Conservation (phyloP, 2,113 vertebrate species). For the Bothrops jararaca region DNA sequence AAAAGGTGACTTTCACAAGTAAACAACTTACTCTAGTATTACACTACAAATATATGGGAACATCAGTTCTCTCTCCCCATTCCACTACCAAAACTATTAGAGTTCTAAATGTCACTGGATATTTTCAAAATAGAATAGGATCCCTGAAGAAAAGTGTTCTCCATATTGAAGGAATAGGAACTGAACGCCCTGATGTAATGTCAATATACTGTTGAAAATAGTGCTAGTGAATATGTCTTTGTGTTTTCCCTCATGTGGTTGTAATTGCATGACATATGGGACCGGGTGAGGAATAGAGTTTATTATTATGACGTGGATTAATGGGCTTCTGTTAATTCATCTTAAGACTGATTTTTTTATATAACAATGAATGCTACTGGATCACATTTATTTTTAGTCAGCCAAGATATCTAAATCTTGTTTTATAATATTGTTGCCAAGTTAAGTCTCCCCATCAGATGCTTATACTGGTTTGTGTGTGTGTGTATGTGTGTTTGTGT, state of each 20-base stretch:
- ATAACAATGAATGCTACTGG: background rate
- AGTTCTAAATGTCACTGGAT: background rate
- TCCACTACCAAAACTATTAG: background rate
- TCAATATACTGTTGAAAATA: background rate
- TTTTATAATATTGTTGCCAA: background rate
- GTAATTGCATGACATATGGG: background rate
- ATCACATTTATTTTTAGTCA: background rate
- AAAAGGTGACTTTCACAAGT: background rate
- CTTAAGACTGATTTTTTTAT: background rate
- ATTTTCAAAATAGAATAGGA: background rate
- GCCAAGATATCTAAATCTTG: background rate
- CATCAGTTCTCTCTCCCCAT: background rate
- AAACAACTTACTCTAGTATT: background rate
- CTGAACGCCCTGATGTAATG: background rate
- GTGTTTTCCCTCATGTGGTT: background rate
- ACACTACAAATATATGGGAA: background rate
- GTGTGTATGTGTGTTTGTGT: background rate
- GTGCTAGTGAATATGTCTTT: background rate
- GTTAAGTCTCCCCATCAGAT: background rate
- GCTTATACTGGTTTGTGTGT: background rate
- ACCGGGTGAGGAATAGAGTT: background rate
- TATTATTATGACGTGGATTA: background rate
- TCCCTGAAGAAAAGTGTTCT: background rate
- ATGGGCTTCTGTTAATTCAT: background rate
- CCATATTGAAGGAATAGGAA: background rate